Percentiles rank a stretch among this genome's conserved stretches.
phyloP scores from a whole-genome alignment of 2,113 vertebrate species.

The Macquaria ambigua region DNA sequence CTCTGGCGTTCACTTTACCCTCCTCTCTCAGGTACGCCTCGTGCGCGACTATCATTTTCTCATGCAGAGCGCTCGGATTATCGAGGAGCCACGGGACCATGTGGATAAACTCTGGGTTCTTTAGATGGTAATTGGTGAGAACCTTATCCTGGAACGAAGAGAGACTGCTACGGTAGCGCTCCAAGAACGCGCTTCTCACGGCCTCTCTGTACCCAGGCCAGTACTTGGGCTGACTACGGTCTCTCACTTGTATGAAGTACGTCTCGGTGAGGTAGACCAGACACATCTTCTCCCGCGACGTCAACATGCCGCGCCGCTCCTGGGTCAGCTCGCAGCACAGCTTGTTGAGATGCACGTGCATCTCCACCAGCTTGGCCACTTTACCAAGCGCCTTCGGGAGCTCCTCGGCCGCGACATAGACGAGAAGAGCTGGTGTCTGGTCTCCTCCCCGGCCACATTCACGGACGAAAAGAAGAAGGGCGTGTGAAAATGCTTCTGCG shows the following conservation, averaged over 20 bases:
- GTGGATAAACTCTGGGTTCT: constrained; percentile 34
- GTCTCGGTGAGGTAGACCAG: constrained; percentile 37
- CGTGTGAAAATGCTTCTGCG: constrained; percentile 2
- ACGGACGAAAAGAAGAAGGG: constrained; percentile 46
- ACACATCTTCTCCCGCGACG: not conserved
- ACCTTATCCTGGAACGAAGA: constrained; percentile 25
- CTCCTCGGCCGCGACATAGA: constrained; percentile 4
- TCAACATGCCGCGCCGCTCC: not conserved
- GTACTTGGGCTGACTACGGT: not conserved
- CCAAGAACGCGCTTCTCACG: not conserved
- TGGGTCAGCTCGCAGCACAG: constrained; percentile 29
- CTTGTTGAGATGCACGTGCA: constrained; percentile 21
- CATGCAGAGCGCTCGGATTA: not conserved
- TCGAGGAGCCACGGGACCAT: constrained; percentile 19
- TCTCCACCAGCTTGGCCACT: not conserved
- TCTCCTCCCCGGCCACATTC: not conserved
- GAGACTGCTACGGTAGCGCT: not conserved
- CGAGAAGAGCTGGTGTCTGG: constrained; percentile 11
- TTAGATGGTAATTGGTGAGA: not conserved
- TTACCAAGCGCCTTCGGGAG: not conserved
- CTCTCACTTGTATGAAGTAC: not conserved
- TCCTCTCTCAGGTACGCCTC: constrained; percentile 18
- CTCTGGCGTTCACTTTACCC: not conserved
- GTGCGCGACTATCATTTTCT: not conserved
- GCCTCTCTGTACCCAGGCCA: constrained; percentile 1